These are phyloP conservation scores for Augiades crinisus DNA, from an alignment of 2,888 invertebrate genomes.

Conservation along the genomic window DNA sequence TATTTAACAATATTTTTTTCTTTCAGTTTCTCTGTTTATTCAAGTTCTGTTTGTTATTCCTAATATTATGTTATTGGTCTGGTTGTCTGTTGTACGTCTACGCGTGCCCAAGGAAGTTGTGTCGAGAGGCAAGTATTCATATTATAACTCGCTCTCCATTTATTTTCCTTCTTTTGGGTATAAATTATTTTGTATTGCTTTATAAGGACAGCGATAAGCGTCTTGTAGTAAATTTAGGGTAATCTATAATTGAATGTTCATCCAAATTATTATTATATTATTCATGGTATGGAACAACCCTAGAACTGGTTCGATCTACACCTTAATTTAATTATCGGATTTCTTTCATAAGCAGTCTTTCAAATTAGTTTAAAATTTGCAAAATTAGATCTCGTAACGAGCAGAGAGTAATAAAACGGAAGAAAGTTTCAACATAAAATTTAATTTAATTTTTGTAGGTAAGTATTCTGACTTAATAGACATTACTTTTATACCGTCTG, in stretches of 20 bases:
- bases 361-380: conserved; percentile 4
- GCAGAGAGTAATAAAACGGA: conserved; percentile 6
- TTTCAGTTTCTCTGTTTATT: conserved; percentile 57
- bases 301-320: neutral
- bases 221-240: too few relatives aligned
- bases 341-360: neutral
- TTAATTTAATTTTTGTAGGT: conserved; percentile 10
- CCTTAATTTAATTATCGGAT: neutral
- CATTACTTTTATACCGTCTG: conserved; percentile 19
- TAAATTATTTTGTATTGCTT: too few relatives aligned
- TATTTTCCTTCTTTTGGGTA: too few relatives aligned
- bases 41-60: conserved; percentile 51
- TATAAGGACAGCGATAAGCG: too few relatives aligned
- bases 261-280: too few relatives aligned
- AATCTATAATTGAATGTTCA: too few relatives aligned
- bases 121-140: conserved; percentile 48
- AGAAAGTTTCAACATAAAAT: conserved; percentile 16
- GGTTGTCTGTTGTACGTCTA: conserved; percentile 61
- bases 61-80: conserved; percentile 66
- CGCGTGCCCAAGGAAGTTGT: conserved; percentile 63
- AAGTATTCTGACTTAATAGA: conserved; percentile 9
- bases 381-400: conserved; percentile 1
- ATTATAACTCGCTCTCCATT: too few relatives aligned
- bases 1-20: neutral
- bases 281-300: too few relatives aligned